Evolutionary conservation across 2,797 vertebrate genomes (phyloP).

Genomic region (Karalla daura): DNA sequence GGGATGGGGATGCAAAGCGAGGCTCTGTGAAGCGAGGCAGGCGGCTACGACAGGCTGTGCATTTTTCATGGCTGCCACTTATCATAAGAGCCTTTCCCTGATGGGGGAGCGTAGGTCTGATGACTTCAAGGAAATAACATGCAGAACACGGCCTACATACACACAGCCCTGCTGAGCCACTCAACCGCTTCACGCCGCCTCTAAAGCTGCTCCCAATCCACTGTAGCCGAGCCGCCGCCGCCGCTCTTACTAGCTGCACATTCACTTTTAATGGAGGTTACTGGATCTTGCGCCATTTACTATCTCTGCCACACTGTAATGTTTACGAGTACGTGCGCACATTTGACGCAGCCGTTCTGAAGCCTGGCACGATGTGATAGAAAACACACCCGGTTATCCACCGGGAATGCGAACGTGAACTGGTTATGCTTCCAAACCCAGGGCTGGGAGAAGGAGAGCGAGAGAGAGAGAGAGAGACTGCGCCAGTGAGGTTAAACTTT

Average conservation of each 20-base stretch:
- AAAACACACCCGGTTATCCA: background rate
- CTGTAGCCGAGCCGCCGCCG: slow-evolving; percentile 35
- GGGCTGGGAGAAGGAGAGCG: too few relatives aligned
- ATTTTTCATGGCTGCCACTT: slow-evolving; percentile 87
- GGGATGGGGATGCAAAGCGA: slow-evolving; percentile 42
- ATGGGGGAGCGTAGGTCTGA: slow-evolving; percentile 73
- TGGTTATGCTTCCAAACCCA: background rate
- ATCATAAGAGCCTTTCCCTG: slow-evolving; percentile 83
- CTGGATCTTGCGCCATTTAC: slow-evolving; percentile 44
- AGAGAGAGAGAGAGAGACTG: slow-evolving; percentile 2
- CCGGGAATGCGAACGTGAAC: background rate
- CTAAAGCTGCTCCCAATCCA: slow-evolving; percentile 58
- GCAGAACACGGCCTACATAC: slow-evolving; percentile 75
- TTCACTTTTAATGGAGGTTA: slow-evolving; percentile 37
- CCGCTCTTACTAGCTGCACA: slow-evolving; percentile 36
- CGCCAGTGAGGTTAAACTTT: slow-evolving; percentile 12
- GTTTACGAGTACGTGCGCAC: slow-evolving; percentile 23
- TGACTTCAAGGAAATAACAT: slow-evolving; percentile 81
- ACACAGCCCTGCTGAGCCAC: slow-evolving; percentile 68
- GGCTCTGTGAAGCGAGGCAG: slow-evolving; percentile 66
- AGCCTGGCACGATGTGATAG: background rate
- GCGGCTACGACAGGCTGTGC: slow-evolving; percentile 78
- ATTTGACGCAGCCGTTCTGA: slow-evolving; percentile 10
- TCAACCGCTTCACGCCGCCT: slow-evolving; percentile 47
- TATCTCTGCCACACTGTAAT: slow-evolving; percentile 2